These are phyloP conservation scores for Acheta domesticus DNA, from an alignment of 2,888 invertebrate species.

Conservation along the genomic window DNA sequence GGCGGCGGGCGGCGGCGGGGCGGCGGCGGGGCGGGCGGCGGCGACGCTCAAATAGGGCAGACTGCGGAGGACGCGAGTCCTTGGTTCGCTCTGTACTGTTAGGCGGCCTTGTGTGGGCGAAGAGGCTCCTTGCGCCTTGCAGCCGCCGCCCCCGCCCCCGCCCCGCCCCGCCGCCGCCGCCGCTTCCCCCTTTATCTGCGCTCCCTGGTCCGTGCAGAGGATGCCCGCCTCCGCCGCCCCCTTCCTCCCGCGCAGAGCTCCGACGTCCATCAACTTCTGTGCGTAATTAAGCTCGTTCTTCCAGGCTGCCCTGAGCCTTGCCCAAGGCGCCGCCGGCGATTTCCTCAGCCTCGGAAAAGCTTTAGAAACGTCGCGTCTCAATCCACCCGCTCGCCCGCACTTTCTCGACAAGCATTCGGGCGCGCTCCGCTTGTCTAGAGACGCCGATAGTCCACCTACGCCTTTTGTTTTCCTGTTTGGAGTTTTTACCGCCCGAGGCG, in stretches of 20 bases:
- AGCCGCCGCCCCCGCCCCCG: not conserved
- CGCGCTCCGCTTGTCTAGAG: too few relatives aligned
- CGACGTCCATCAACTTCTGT: not conserved
- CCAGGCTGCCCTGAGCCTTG: not conserved
- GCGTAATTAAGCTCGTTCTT: not conserved
- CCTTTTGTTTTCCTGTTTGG: too few relatives aligned
- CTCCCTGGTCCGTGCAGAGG: not conserved
- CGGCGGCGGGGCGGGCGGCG: not conserved
- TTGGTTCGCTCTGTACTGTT: slow-evolving; percentile 3
- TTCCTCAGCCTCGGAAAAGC: not conserved
- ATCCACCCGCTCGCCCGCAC: too few relatives aligned
- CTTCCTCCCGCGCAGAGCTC: not conserved
- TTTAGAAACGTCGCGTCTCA: too few relatives aligned
- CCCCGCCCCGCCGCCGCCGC: not conserved
- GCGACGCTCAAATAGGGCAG: not conserved
- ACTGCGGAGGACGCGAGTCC: not conserved
- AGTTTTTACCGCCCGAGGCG: too few relatives aligned
- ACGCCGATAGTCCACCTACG: too few relatives aligned
- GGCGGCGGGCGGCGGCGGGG: not conserved
- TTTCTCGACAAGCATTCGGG: too few relatives aligned
- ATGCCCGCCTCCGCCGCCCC: not conserved
- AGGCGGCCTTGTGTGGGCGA: slow-evolving; percentile 10
- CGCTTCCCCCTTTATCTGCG: not conserved
- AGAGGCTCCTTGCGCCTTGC: not conserved
- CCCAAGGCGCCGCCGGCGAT: not conserved